Conservation (phyloP, 2,888 invertebrate genomes). For the Syrista parreyssii region DNA sequence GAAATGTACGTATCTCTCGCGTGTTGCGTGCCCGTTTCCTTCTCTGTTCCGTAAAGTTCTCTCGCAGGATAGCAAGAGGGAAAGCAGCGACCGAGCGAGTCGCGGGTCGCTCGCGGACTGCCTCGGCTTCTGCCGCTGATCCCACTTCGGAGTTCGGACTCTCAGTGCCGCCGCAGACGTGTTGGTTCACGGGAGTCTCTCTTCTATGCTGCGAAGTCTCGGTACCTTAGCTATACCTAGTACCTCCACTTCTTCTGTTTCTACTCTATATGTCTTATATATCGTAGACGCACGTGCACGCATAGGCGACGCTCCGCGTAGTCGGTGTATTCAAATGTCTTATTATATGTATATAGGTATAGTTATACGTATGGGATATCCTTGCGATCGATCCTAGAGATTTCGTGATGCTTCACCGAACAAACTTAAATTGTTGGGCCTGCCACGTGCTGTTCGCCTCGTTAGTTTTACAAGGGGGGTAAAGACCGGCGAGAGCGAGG, state of each 20-base stretch:
- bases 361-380: too few relatives aligned
- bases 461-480: not conserved
- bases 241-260: not conserved
- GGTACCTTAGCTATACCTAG: not conserved
- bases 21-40: not conserved
- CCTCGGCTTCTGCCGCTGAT: slow-evolving; percentile 30
- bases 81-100: slow-evolving; percentile 46
- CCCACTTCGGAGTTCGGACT: slow-evolving; percentile 22
- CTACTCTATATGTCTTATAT: not conserved
- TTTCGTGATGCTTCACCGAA: not conserved
- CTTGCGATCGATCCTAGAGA: not conserved
- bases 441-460: not conserved
- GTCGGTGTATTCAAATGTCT: not conserved
- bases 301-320: not conserved
- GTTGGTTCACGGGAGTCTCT: not conserved
- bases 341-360: not conserved
- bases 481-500: not conserved
- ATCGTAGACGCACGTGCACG: not conserved
- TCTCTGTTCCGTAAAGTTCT: not conserved
- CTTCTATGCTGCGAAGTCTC: not conserved
- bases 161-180: not conserved
- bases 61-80: slow-evolving; percentile 8
- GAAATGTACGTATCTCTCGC: not conserved
- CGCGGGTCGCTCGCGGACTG: slow-evolving; percentile 56
- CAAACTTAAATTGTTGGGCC: not conserved